These are phyloP conservation scores for Corynorhinus townsendii DNA, from an alignment of 2,113 vertebrate species.

Conservation along the genomic window DNA sequence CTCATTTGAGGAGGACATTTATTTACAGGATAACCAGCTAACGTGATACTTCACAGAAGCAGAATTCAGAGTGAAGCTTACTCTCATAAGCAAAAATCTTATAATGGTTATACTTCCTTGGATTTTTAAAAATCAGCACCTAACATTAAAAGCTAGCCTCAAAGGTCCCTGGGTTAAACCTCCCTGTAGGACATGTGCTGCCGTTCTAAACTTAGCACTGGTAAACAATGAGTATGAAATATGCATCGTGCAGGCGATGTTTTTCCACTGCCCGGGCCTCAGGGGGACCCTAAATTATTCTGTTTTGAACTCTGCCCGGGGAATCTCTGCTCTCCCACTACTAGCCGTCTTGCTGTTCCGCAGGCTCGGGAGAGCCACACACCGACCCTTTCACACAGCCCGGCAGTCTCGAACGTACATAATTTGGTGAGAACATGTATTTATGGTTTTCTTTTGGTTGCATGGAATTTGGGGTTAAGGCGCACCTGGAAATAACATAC, in stretches of 20 bases:
- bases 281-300: neutral
- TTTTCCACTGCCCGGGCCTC: neutral
- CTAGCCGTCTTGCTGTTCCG: neutral
- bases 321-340: neutral
- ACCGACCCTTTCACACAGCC: neutral
- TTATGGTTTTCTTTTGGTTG: neutral
- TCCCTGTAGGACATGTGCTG: neutral
- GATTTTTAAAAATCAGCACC: neutral
- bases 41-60: neutral
- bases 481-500: neutral
- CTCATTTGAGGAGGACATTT: neutral
- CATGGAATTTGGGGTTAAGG: neutral
- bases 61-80: neutral
- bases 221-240: neutral
- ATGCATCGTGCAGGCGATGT: neutral
- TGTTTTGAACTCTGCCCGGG: neutral
- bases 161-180: neutral
- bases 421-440: neutral
- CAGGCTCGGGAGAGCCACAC: neutral
- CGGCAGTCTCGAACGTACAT: neutral
- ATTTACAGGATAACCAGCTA: neutral
- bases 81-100: neutral
- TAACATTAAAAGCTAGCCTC: constrained; percentile 15
- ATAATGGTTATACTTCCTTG: neutral
- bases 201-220: neutral